Evolutionary conservation across 2,113 vertebrate species (phyloP).

Genomic region (Nycticryphes semicollaris): DNA sequence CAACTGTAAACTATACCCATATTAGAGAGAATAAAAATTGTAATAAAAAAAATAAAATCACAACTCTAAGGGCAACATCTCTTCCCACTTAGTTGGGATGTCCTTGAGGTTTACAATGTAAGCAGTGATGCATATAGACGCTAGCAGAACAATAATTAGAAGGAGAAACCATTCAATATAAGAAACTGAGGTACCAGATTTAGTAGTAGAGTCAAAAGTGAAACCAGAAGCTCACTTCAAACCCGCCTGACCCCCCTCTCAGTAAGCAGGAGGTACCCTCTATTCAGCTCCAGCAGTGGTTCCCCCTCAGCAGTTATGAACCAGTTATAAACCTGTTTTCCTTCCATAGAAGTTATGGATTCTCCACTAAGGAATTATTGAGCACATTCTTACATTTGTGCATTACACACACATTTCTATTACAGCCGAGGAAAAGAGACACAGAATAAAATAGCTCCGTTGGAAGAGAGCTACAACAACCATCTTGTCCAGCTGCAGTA

Average conservation of each 20-base stretch:
- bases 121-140: neutral
- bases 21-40: neutral
- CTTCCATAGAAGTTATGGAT: neutral
- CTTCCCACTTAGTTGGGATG: neutral
- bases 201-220: neutral
- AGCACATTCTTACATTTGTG: neutral
- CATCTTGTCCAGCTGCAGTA: neutral
- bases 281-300: neutral
- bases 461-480: neutral
- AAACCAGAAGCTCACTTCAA: neutral
- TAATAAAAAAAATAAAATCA: neutral
- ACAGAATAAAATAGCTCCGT: neutral
- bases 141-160: neutral
- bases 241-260: fast-evolving
- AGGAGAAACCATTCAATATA: neutral
- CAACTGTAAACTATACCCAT: neutral
- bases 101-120: neutral
- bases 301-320: neutral
- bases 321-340: neutral
- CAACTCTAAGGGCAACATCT: neutral
- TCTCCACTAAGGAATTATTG: neutral
- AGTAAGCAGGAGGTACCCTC: too few species aligned
- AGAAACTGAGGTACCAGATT: neutral
- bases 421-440: neutral
- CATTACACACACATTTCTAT: too few species aligned